phyloP scores from a whole-genome alignment of 2,113 vertebrate species.

The Platysternon megacephalum region DNA sequence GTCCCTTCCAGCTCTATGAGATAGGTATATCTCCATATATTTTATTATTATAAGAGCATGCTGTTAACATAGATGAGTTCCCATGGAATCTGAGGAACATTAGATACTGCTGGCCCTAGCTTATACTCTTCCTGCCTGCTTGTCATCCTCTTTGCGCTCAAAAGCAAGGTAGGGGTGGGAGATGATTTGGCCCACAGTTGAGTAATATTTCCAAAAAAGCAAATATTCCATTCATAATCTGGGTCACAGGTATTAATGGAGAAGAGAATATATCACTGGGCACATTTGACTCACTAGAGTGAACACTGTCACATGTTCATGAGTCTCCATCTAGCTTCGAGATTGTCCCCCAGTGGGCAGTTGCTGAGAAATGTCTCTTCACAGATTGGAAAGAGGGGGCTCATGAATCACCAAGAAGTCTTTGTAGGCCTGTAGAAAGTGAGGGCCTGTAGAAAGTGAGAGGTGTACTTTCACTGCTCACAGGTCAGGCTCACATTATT shows the following conservation, averaged over 20 bases:
- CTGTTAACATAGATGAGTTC: neutral
- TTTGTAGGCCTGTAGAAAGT: conserved; percentile 28
- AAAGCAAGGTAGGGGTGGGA: neutral
- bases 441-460: conserved; percentile 48
- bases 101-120: neutral
- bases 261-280: neutral
- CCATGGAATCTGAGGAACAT: neutral
- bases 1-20: no score
- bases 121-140: neutral
- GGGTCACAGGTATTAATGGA: neutral
- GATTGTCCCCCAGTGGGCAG: neutral
- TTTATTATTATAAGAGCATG: no score
- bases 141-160: neutral
- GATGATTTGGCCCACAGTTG: neutral
- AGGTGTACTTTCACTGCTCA: neutral
- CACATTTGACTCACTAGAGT: neutral
- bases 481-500: neutral
- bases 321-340: neutral
- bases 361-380: neutral
- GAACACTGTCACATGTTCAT: neutral
- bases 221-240: conserved; percentile 13
- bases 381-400: neutral
- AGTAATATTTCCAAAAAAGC: conserved; percentile 20
- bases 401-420: neutral
- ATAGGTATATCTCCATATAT: no score